phyloP scores from a whole-genome alignment of 2,888 invertebrate species.

The Leucania comma region DNA sequence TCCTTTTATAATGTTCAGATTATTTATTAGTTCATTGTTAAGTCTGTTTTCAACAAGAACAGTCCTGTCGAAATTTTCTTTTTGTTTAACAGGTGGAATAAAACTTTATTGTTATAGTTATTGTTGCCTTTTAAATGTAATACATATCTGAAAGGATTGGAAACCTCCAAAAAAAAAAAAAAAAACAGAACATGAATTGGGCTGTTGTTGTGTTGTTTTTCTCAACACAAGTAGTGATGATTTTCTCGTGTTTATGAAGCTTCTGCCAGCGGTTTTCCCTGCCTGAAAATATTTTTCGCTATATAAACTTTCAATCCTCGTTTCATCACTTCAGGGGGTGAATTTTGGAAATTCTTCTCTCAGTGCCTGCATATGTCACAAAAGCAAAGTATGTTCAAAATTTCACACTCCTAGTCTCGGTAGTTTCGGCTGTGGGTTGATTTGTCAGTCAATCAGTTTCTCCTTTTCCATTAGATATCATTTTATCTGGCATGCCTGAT shows the following conservation, averaged over 20 bases:
- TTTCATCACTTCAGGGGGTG: too few relatives aligned
- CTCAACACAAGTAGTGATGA: too few relatives aligned
- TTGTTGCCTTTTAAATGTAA: background rate
- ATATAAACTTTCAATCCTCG: too few relatives aligned
- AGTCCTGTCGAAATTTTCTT: background rate
- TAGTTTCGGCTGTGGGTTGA: too few relatives aligned
- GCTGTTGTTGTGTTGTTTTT: too few relatives aligned
- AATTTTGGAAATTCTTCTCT: too few relatives aligned
- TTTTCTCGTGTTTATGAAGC: conserved; percentile 2
- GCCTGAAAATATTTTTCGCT: too few relatives aligned
- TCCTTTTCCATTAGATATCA: background rate
- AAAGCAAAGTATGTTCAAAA: too few relatives aligned
- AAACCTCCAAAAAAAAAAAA: conserved; percentile 10
- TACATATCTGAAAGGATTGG: background rate
- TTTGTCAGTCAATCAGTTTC: too few relatives aligned
- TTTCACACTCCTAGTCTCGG: too few relatives aligned
- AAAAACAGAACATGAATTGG: conserved; percentile 7
- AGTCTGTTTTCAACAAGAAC: background rate
- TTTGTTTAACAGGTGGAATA: conserved; percentile 1
- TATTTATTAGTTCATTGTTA: conserved; percentile 3
- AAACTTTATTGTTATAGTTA: conserved; percentile 2
- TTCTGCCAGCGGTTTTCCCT: too few relatives aligned
- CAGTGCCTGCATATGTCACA: too few relatives aligned
- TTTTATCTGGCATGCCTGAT: conserved; percentile 12
- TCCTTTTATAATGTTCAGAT: conserved; percentile 5